Base-by-base conservation (phyloP, 2,888 invertebrate genomes). In the Carpatolechia fugitivella region DNA sequence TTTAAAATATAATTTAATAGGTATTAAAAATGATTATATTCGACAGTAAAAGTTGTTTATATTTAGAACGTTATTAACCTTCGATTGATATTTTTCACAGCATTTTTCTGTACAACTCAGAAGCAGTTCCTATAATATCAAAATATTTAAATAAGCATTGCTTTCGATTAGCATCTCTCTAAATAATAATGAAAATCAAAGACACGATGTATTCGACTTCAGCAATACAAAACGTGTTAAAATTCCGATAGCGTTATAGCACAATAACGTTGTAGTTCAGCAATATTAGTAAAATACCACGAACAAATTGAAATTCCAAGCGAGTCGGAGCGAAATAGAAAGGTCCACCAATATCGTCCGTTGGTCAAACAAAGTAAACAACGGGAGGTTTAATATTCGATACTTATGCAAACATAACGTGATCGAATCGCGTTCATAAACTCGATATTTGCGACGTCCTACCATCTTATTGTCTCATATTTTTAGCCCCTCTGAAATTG, bases 401-500 rank as follows among this genome's bases (percentile, higher is more conserved):
- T 48, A 41, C 40, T 48, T 48, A 56, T 55, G 48, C 56, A 56
- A 56, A 56, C 52, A 56, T 13, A 50, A 51, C 36, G 41, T 36
- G 53, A 56, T 50, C 48, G 53, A 53, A 53, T 56, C 48, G 52
- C n/a, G 16, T 51, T 29, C 52, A 38, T 51, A 52, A 57, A 61
- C 56, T 58, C 60, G 57, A 60, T 63, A 58, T 61, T 61, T 65
- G 61, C 58, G 51, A 61, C 65, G 56, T 58, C 61, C 52, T 56
- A 48, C 65, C 59, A 60, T 64, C 66, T 70, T 70, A 74, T 72
- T 74, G 72, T 74, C 71, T 72, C 74, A 76, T 76, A 76, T 74
- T 74, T 77, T 70, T 60, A 61, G 60, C 58, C 69, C 59, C 69
- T 68, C 68, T 68, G 68, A 77, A 71, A 77, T 77, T 73, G 73